A percentile compares a stretch with the other conserved stretches of the same genome.
Evolutionary conservation across 2,888 invertebrate species (phyloP).

Genomic region (Neelides folsomi): DNA sequence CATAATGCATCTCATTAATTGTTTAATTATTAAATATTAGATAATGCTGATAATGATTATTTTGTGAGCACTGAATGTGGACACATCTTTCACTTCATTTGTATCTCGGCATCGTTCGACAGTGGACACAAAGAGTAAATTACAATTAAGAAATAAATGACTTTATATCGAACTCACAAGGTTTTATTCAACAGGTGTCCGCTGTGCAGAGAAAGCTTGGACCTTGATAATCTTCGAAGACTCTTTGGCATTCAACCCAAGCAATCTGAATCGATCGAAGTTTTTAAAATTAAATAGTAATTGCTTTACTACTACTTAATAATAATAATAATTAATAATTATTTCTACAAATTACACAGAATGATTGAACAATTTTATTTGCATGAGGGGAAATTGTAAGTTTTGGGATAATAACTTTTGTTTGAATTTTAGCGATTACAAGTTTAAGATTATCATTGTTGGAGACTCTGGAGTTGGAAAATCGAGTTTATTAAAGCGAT

Average conservation of each 20-base stretch:
- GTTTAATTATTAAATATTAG: conserved; percentile 8
- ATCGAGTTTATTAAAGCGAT: conserved; percentile 15
- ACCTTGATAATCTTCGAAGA: conserved; percentile 20
- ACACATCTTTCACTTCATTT: conserved; percentile 24
- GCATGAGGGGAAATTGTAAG: no score
- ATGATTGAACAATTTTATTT: no score
- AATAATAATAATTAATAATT: no score
- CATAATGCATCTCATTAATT: not conserved
- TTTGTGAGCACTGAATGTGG: conserved; percentile 30
- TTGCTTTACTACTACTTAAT: no score
- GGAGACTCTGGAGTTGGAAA: conserved; percentile 22
- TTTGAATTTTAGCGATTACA: not conserved
- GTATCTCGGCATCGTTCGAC: conserved; percentile 23
- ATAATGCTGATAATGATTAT: conserved; percentile 21
- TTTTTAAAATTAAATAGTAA: not conserved
- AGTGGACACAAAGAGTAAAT: conserved; percentile 26
- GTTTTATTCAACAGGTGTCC: conserved; percentile 17
- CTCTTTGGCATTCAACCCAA: conserved; percentile 21
- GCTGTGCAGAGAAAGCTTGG: conserved; percentile 17
- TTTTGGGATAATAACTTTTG: no score
- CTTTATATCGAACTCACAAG: not conserved
- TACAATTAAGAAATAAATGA: not conserved
- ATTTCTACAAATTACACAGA: no score
- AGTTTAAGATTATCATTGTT: conserved; percentile 16
- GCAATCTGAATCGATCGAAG: not conserved